A percentile compares a stretch with the other conserved stretches of the same genome.
phyloP scores from a whole-genome alignment of 2,888 invertebrate genomes.

The Eretmocerus hayati region DNA sequence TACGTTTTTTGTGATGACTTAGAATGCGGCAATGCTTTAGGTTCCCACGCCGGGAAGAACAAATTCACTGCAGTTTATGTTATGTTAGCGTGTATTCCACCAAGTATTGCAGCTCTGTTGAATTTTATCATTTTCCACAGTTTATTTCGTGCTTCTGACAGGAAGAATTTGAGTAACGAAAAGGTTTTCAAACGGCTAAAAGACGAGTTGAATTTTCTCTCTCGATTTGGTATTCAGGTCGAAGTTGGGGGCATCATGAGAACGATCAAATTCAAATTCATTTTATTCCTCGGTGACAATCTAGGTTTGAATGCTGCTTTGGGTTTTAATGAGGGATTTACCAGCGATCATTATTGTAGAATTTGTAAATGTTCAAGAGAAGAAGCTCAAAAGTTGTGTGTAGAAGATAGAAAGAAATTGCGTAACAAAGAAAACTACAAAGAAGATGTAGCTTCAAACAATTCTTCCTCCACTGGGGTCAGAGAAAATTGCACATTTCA shows the following conservation, averaged over 20 bases:
- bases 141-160: neutral
- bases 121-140: neutral
- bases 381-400: neutral
- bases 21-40: neutral
- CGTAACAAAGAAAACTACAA: neutral
- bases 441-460: neutral
- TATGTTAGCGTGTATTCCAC: neutral
- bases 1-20: neutral
- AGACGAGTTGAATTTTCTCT: neutral
- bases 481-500: neutral
- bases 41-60: neutral
- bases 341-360: neutral
- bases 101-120: neutral
- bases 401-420: neutral
- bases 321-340: neutral
- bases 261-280: neutral
- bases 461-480: neutral
- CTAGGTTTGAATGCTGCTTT: neutral
- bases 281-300: neutral
- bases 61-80: neutral
- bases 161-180: neutral
- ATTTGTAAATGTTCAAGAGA: neutral
- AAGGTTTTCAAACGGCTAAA: neutral
- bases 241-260: neutral
- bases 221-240: neutral